Evolutionary conservation across 2,113 vertebrate species (phyloP), one percentile per base, ranked within the genome.

Genomic region (Boleophthalmus pectinirostris): DNA sequence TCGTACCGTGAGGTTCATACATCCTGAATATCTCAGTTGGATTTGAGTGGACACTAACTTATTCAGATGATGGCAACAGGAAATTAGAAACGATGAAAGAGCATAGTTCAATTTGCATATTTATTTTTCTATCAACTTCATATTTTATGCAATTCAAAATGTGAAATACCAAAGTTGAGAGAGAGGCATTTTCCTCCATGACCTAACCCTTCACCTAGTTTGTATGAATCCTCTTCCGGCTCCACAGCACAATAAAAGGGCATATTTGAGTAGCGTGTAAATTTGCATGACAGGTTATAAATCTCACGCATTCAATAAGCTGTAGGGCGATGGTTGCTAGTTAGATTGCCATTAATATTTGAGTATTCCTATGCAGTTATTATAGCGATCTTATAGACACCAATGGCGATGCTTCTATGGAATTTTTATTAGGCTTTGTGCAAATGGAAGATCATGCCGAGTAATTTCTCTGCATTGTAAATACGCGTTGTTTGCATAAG

Each of bases 341-440:
- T 76, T 73, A 66, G 68, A 67, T 73, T 63, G 38, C 69, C 56
- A 73, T 82, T 89, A 82, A 87, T 82, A 82, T 83, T 88, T 81
- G 69, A 88, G 65, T 68, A 49, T 45, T n/a, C 51, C 58, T 60
- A 45, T 38, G 74, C 75, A 66, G 72, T 80, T 75, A 82, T 79
- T 57, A 45, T 68, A 67, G 61, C 61, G 33, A 0, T 56, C 64
- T 82, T 84, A 82, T 54, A 73, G 58, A 54, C 60, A 46, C 53
- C 25, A 11, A 56, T 63, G 54, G 54, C 54, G 61, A 79, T 0
- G 38, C 64, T 54, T 67, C 51, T 57, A 24, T 45, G 65, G 51
- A 38, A 18, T 58, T 61, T 73, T 68, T 70, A 69, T 77, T 71
- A 75, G 73, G 56, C 72, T 68, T 71, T 78, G 47, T 61, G 47